Conservation (phyloP, 2,797 vertebrate species). For the Neoniphon sammara region DNA sequence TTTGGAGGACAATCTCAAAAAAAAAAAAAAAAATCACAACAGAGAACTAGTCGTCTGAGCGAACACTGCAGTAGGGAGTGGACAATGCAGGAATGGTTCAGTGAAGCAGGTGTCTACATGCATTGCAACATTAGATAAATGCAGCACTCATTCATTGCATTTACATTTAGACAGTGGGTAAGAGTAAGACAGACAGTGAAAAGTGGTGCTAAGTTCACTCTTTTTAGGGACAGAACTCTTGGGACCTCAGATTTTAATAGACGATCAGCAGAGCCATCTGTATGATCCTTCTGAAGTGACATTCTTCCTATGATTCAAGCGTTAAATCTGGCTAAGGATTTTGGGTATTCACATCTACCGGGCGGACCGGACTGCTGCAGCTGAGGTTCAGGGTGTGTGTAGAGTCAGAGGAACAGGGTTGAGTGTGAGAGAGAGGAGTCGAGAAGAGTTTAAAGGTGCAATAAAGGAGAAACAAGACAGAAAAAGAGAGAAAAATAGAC, state of each 20-base stretch:
- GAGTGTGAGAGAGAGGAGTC: conserved; percentile 26
- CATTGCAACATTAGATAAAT: conserved; percentile 76
- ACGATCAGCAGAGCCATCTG: conserved; percentile 27
- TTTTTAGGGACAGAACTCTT: conserved; percentile 30
- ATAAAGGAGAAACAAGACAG: conserved; percentile 31
- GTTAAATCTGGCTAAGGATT: conserved; percentile 39
- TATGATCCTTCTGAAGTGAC: not conserved
- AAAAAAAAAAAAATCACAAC: conserved; percentile 73
- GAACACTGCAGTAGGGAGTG: conserved; percentile 62
- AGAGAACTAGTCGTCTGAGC: conserved; percentile 57
- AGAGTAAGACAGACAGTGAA: conserved; percentile 75
- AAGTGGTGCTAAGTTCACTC: conserved; percentile 59
- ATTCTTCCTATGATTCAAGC: conserved; percentile 15
- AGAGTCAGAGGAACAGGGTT: conserved; percentile 53
- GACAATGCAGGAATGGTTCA: conserved; percentile 73
- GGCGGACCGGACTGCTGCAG: conserved; percentile 47
- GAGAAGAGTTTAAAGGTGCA: conserved; percentile 12
- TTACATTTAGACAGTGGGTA: conserved; percentile 78
- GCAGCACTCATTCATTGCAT: conserved; percentile 76
- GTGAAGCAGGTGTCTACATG: conserved; percentile 73
- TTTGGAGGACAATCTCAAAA: conserved; percentile 63
- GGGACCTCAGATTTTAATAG: conserved; percentile 24
- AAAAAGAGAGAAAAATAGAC: conserved; percentile 41
- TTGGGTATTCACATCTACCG: conserved; percentile 32
- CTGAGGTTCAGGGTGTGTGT: conserved; percentile 62